A percentile compares a stretch with the other conserved stretches of the same genome.
These are phyloP conservation scores for Orthonyx spaldingii DNA, from an alignment of 2,113 vertebrate genomes.

Conservation along the genomic window DNA sequence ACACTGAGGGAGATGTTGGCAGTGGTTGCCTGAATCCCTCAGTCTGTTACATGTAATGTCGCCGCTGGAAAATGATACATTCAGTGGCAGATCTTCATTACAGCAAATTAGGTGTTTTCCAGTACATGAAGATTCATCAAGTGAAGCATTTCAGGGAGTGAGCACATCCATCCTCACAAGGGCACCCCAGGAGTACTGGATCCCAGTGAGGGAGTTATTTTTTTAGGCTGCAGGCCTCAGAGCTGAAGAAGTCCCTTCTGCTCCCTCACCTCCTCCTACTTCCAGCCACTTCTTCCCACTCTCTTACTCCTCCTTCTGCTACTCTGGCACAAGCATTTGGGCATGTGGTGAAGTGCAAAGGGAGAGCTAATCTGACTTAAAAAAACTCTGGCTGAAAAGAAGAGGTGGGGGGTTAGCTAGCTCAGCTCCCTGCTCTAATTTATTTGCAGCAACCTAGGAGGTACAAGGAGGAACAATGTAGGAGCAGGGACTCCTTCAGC, in stretches of 20 bases:
- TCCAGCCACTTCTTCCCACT: conserved; percentile 40
- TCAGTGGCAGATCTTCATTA: not conserved
- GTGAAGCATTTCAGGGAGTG: not conserved
- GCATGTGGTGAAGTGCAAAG: conserved; percentile 48
- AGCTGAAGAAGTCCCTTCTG: not conserved
- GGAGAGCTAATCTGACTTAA: conserved; percentile 29
- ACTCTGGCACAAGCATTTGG: conserved; percentile 25
- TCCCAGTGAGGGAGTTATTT: not conserved
- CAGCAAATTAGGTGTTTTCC: not conserved
- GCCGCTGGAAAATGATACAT: not conserved
- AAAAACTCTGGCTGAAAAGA: conserved; percentile 23
- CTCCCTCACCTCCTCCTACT: conserved; percentile 47
- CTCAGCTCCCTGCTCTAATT: not conserved
- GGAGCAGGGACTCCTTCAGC: not conserved
- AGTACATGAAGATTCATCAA: not conserved
- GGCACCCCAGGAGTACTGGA: not conserved
- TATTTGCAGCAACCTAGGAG: not conserved
- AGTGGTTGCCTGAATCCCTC: not conserved
- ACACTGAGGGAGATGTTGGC: not conserved
- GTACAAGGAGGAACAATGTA: not conserved
- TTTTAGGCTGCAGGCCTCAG: not conserved
- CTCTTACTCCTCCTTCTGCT: conserved; percentile 42
- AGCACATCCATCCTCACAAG: not conserved
- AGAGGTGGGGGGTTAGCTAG: not conserved
- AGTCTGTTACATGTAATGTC: not conserved